A percentile compares a stretch with the other conserved stretches of the same genome.
Conservation (phyloP, 2,888 invertebrate species). For the Sussaba pulchella region DNA sequence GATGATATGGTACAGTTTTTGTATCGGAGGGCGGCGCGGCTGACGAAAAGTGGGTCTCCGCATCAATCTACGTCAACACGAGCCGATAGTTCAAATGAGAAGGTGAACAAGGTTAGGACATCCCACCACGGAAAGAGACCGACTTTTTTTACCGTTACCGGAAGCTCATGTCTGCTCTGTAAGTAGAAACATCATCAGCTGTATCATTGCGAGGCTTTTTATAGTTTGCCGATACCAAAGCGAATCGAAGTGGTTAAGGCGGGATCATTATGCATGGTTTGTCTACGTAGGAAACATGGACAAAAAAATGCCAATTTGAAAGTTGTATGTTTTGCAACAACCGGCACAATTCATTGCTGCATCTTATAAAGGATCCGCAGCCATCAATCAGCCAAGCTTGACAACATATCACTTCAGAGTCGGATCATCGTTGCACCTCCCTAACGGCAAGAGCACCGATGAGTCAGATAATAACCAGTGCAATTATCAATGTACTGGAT, state of each 20-base stretch:
- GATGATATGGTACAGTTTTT: slow-evolving; percentile 8
- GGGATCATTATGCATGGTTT: slow-evolving; percentile 45
- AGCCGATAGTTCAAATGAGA: too few species aligned
- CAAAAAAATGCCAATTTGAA: not conserved
- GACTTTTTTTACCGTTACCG: slow-evolving; percentile 25
- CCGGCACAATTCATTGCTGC: slow-evolving; percentile 18
- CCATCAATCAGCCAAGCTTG: not conserved
- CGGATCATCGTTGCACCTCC: not conserved
- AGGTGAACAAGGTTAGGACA: not conserved
- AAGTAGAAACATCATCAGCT: slow-evolving; percentile 31
- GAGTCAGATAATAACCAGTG: slow-evolving; percentile 36
- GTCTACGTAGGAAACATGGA: slow-evolving; percentile 29
- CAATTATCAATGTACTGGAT: not conserved
- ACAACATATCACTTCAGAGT: slow-evolving; percentile 1
- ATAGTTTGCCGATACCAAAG: slow-evolving; percentile 11
- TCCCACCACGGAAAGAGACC: not conserved
- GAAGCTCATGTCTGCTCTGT: slow-evolving; percentile 16
- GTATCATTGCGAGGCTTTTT: slow-evolving; percentile 50
- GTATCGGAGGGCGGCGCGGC: slow-evolving; percentile 1
- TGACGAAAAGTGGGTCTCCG: not conserved
- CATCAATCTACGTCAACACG: not conserved
- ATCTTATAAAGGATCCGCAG: not conserved
- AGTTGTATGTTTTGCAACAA: slow-evolving; percentile 18
- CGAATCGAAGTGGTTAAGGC: slow-evolving; percentile 28
- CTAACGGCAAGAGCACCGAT: too few species aligned